phyloP scores from a whole-genome alignment of 2,888 invertebrate genomes.

The Microctonus aethiopoides region DNA sequence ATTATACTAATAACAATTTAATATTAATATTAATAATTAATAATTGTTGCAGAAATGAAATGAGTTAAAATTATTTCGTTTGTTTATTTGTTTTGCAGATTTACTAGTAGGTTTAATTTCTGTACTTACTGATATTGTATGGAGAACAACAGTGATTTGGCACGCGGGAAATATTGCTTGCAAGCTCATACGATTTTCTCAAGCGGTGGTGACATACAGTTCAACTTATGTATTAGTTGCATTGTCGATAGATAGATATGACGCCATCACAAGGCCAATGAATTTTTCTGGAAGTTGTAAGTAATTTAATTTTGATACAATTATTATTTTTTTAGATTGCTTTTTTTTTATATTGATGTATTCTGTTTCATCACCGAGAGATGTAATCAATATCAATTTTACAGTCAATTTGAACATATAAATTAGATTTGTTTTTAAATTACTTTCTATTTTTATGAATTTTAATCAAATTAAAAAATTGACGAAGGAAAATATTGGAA shows the following conservation, averaged over 20 bases:
- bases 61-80: no score
- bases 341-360: no score
- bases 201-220: slow-evolving; percentile 90
- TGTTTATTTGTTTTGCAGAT: slow-evolving; percentile 72
- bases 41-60: no score
- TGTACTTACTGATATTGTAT: slow-evolving; percentile 89
- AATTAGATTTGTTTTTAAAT: no score
- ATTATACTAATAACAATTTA: no score
- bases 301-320: slow-evolving; percentile 65
- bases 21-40: no score
- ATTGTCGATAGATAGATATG: slow-evolving; percentile 91
- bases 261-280: slow-evolving; percentile 94
- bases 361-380: no score
- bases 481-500: no score
- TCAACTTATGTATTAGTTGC: slow-evolving; percentile 94
- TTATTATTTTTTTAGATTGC: neutral
- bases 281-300: slow-evolving; percentile 95
- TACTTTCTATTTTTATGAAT: no score
- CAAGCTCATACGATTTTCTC: slow-evolving; percentile 83
- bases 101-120: slow-evolving; percentile 87
- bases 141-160: slow-evolving; percentile 91
- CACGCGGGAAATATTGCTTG: slow-evolving; percentile 89
- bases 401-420: no score
- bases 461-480: no score
- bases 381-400: no score